phyloP scores from a whole-genome alignment of 2,888 invertebrate species.

The Doris montereyensis region DNA sequence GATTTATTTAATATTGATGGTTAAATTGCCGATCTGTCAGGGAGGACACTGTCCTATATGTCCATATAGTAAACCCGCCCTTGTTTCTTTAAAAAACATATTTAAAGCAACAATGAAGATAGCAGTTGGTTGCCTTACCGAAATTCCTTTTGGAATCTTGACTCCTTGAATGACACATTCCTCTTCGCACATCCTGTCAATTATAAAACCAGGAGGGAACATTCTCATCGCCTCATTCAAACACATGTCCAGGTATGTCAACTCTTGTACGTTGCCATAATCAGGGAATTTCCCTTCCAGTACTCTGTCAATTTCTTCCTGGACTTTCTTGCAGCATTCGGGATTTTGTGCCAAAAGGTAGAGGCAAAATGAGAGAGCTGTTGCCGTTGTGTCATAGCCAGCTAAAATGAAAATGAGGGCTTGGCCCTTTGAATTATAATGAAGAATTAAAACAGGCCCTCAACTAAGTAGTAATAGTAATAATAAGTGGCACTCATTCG shows the following conservation, averaged over 20 bases:
- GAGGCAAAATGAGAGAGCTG: conserved; percentile 44
- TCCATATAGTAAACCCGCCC: too few relatives aligned
- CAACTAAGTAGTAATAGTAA: neutral
- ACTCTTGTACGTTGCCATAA: neutral
- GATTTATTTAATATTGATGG: too few relatives aligned
- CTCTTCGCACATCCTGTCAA: conserved; percentile 6
- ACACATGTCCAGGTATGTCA: conserved; percentile 40
- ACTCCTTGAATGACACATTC: neutral
- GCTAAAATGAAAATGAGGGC: conserved; percentile 46
- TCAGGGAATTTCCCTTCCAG: conserved; percentile 9
- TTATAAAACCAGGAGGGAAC: neutral
- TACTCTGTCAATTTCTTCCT: conserved; percentile 24
- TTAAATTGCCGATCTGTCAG: too few relatives aligned
- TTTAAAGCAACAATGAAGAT: too few relatives aligned
- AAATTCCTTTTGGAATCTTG: conserved; percentile 6
- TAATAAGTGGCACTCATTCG: neutral
- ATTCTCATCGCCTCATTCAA: conserved; percentile 39
- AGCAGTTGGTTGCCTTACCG: too few relatives aligned
- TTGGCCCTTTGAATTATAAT: conserved; percentile 46
- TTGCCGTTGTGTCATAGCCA: conserved; percentile 49
- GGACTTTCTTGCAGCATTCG: conserved; percentile 24
- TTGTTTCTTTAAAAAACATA: too few relatives aligned
- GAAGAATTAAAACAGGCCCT: conserved; percentile 44
- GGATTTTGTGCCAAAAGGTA: conserved; percentile 45
- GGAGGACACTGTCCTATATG: too few relatives aligned